Base-by-base conservation (phyloP, 2,888 invertebrate genomes). In the Rhagonycha fulva region DNA sequence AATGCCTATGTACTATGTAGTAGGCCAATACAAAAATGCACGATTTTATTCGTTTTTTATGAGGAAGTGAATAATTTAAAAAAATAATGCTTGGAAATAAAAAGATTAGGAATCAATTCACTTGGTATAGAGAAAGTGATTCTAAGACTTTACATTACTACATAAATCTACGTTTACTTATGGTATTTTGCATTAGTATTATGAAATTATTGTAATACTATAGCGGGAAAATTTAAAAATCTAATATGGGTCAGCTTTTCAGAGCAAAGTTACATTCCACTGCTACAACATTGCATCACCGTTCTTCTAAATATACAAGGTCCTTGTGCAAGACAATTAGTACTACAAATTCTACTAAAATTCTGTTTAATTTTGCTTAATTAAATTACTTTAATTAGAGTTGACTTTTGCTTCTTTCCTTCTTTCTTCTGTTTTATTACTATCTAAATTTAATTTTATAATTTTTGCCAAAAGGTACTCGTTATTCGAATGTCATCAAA, bases 1-100 rank as follows among this genome's bases (percentile, higher is more conserved):
- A 47, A n/a, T 68, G 67, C 30, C 62, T 62, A 62, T 66, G 67
- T 71, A 72, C 62, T 62, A 62, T 66, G 67, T 71, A 72, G 70
- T 67, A 14, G 72, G 72, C 76, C 72, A 72, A 69, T 62, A 10
- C 14, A 69, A 26, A 19, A 12, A 14, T 62, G 19, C 32, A 32
- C 62, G 28, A 68, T 7, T n/a, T 47, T n/a, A n/a, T 47, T 47
- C 7, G 47, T 47, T 47, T 47, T 32, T 47, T 47, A 47, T 47
- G 12, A 7, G 47, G 47, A 47, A 47, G 47, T 47, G 2, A n/a
- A 47, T 47, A 47, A 47, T n/a, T 9, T 47, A n/a, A 47, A 47
- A 32, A 47, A 47, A 47, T 47, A 47, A 47, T n/a, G n/a, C 47
- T n/a, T 47, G n/a, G 47, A 47, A 47, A n/a, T 47, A n/a, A 47